Base-by-base conservation (phyloP, 2,888 invertebrate species). In the Macrosiphum euphorbiae region DNA sequence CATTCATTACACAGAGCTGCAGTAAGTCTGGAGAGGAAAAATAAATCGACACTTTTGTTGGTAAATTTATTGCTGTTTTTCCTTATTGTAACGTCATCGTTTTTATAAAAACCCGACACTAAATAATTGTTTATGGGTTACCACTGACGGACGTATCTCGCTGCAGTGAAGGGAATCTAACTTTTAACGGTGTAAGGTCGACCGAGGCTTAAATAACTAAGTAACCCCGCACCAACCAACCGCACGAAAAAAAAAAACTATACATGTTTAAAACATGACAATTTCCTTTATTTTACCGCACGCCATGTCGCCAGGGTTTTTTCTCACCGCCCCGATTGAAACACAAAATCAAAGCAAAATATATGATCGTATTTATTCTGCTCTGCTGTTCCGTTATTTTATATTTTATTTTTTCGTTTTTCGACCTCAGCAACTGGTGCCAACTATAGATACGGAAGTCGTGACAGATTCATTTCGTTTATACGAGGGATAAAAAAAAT, bases 121-220 rank as follows among this genome's bases (percentile, higher is more conserved):
- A 84, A 90, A 90, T 55, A 91, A 91, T 91, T 84, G 52, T 91
- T 84, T 52, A 84, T 52, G 28, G 52, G 84, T 90, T 55, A 55
- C 8, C 52, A 47, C 61, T 90, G 50, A 90, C 26, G 78, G 26
- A 28, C 24, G 52, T 11, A n/a, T 24, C 20, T 24, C 20, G 20
- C 35, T 78, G 20, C 78, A 78, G n/a, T 67, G 26, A 7, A 26
- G 35, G 35, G 41, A 88, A 88, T 35, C n/a, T 35, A 35, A 35
- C 50, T 90, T 84, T 84, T 52, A 41, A 90, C 78, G 26, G 52
- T 41, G 41, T 41, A 24, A 84, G 50, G 78, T 90, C 52, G 52
- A 52, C 50, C 13, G 28, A 84, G 41, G 20, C 44, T 84, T 84
- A 91, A 78, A 20, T 35, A 78, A 78, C 78, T 26, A 35, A 78